Percentiles rank a stretch among this genome's conserved stretches.
Conservation (phyloP, 2,888 invertebrate genomes). For the Rhagophthalmus giganteus region DNA sequence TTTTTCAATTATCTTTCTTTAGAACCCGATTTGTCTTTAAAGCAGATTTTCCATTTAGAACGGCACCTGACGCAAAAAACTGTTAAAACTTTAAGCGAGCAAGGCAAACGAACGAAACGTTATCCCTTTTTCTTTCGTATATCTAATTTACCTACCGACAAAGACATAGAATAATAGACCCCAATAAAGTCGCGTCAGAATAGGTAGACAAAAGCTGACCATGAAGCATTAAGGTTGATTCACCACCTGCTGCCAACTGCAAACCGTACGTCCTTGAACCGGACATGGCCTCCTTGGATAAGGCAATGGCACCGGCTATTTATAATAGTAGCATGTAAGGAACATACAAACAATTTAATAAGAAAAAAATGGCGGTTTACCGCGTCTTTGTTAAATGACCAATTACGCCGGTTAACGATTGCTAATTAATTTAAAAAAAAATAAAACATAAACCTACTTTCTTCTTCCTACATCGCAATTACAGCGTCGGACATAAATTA, state of each 20-base stretch:
- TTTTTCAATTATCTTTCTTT: no score
- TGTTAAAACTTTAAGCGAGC: no score
- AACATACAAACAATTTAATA: neutral
- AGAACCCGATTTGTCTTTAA: no score
- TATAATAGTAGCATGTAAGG: neutral
- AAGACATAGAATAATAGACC: slow-evolving; percentile 7
- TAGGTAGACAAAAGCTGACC: slow-evolving; percentile 25
- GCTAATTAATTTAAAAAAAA: slow-evolving; percentile 12
- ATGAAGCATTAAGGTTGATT: slow-evolving; percentile 11
- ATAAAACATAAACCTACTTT: slow-evolving; percentile 20
- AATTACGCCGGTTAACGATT: slow-evolving; percentile 1
- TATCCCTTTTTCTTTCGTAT: no score
- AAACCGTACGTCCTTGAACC: slow-evolving; percentile 34
- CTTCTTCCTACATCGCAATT: slow-evolving; percentile 8
- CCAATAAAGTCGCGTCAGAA: slow-evolving; percentile 17
- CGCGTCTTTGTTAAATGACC: slow-evolving; percentile 4
- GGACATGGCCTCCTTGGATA: slow-evolving; percentile 26
- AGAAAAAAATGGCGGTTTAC: no score
- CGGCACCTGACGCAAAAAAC: no score
- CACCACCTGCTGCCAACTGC: slow-evolving; percentile 35
- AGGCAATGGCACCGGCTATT: slow-evolving; percentile 29
- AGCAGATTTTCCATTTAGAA: no score
- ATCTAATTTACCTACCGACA: no score
- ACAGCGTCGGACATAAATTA: slow-evolving; percentile 13
- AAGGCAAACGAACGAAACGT: no score